phyloP scores from a whole-genome alignment of 2,113 vertebrate genomes.

The Athene cunicularia region DNA sequence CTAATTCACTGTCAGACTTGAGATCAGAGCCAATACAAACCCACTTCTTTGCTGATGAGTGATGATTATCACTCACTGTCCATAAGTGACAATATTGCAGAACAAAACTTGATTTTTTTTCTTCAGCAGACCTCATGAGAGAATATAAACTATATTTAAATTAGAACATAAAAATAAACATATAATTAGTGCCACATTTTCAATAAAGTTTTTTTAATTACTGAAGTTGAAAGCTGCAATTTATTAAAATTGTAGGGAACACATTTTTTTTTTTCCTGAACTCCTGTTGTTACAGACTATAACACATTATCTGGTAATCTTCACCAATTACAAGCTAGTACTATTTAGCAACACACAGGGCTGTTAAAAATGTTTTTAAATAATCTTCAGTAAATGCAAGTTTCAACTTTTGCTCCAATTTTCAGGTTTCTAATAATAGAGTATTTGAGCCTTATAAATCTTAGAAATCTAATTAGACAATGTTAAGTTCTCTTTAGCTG shows the following conservation, averaged over 20 bases:
- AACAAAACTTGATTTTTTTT: neutral
- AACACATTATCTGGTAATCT: conserved; percentile 4
- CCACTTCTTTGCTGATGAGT: neutral
- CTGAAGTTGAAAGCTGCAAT: neutral
- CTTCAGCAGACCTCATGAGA: neutral
- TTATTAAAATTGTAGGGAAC: neutral
- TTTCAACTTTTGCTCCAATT: conserved; percentile 68
- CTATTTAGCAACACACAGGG: neutral
- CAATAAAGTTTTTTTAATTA: conserved; percentile 47
- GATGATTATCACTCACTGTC: neutral
- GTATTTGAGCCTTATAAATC: conserved; percentile 75
- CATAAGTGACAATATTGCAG: neutral
- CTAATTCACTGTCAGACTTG: neutral
- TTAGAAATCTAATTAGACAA: conserved; percentile 82
- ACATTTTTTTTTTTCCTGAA: neutral
- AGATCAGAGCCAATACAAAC: neutral
- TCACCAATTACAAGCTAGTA: conserved; percentile 30
- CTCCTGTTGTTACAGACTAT: neutral
- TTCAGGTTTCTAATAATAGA: conserved; percentile 71
- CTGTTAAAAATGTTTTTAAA: conserved; percentile 64
- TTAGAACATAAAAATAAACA: conserved; percentile 12
- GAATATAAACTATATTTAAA: conserved; percentile 1
- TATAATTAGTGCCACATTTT: conserved; percentile 4
- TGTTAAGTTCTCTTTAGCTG: conserved; percentile 76
- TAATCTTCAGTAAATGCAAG: conserved; percentile 60